These are phyloP conservation scores for Masticophis lateralis DNA, from an alignment of 2,797 vertebrate genomes.

Conservation along the genomic window DNA sequence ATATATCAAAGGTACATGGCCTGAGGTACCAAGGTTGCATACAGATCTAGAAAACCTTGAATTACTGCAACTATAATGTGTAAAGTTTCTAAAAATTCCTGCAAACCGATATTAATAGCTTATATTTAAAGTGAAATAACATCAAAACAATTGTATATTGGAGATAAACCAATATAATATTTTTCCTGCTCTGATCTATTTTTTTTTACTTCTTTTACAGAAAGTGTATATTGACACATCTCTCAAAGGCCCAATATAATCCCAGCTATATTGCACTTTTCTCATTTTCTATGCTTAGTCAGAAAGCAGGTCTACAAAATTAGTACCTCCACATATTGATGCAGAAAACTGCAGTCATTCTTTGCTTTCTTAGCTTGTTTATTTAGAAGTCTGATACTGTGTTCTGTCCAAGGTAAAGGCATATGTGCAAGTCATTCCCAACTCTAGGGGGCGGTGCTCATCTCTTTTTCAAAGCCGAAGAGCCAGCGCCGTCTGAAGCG, in stretches of 20 bases:
- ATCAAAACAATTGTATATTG: neutral
- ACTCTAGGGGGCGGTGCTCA: too few species aligned
- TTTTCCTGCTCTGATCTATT: neutral
- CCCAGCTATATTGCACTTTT: neutral
- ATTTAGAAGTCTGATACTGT: neutral
- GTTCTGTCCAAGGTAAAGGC: neutral
- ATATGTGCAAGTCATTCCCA: too few species aligned
- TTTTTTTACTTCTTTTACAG: neutral
- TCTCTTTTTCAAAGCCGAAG: too few species aligned
- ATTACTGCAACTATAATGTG: neutral
- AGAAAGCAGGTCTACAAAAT: neutral
- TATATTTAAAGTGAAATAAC: neutral
- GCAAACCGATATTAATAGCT: neutral
- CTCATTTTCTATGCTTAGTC: neutral
- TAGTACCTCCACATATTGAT: neutral
- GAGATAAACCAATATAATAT: neutral
- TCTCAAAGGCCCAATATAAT: neutral
- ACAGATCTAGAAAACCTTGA: neutral
- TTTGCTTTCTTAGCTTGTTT: neutral
- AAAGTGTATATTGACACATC: neutral
- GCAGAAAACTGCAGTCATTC: neutral
- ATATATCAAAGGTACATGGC: neutral
- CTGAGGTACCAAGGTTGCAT: neutral
- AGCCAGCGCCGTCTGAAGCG: too few species aligned
- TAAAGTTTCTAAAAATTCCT: neutral